Base-by-base conservation (phyloP, 2,888 invertebrate genomes). In the Amaurobius ferox region DNA sequence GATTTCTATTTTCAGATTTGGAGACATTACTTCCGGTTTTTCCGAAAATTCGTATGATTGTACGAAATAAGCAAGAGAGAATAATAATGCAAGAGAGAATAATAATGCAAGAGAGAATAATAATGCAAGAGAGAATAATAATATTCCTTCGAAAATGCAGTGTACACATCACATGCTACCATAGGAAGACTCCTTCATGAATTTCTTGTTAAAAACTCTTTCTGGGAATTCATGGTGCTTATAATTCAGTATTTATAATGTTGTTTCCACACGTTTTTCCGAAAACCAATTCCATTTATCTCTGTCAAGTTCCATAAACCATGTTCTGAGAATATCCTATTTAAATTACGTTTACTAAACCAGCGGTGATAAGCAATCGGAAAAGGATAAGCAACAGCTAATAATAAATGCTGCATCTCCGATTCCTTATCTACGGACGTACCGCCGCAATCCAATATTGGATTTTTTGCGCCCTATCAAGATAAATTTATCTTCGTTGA, bases 261-360 rank as follows among this genome's bases (percentile, higher is more conserved):
- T 44, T 11, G 9, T 44, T 16, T 44, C 16, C 6, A 16, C 44
- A 3, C 9, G 16, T 55, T 55, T 55, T 23, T 23, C 11, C 5
- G 23, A 55, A 55, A 55, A 23, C 55, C 3, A 23, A 55, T 55
- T 39, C 44, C 66, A 79, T 79, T 79, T 73, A 72, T 73, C 28
- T 44, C 28, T 55, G 79, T 73, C 79, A 73, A 67, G 66, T 28
- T n/a, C n/a, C n/a, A 30, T 16, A 71, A 35, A 39, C 72, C 32
- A 39, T 48, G 66, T 64, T n/a, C 13, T 26, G 66, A 28, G 62
- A 64, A 76, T 70, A 76, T 76, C 81, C 76, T 81, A 81, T 81
- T 81, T 81, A 76, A 81, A 81, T 81, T 81, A 26, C 70, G 62
- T 76, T 81, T 76, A 80, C 80, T 55, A 19, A 13, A 19, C 13